Evolutionary conservation across 2,797 vertebrate genomes (phyloP).

Genomic region (Schizopygopsis malacanthus): DNA sequence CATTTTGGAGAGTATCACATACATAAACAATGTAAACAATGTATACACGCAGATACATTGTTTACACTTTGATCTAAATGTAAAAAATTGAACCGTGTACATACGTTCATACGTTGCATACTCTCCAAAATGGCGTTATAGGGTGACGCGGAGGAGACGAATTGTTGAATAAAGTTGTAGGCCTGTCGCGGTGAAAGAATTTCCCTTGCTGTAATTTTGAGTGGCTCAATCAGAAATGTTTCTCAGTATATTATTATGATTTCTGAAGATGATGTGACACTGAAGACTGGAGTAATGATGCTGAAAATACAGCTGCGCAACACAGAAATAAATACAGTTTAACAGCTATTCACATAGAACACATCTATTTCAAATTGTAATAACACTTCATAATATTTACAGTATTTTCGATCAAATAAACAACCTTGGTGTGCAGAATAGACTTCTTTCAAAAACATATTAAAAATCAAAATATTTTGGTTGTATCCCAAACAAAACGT

Average conservation of each 20-base stretch:
- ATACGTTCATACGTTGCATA: no score
- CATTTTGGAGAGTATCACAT: no score
- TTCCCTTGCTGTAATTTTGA: no score
- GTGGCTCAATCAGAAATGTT: background rate
- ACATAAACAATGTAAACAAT: no score
- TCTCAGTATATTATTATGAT: no score
- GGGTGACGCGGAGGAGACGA: no score
- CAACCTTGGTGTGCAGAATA: background rate
- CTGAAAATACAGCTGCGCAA: background rate
- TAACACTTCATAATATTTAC: background rate
- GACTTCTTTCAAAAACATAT: background rate
- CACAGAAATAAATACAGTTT: background rate
- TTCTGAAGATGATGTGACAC: background rate
- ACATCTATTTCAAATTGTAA: background rate
- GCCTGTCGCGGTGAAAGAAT: no score
- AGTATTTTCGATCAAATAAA: background rate
- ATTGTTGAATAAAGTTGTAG: no score
- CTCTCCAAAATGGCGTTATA: no score
- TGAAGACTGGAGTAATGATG: background rate
- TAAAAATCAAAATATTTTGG: background rate
- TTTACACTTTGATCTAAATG: no score
- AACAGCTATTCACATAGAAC: background rate
- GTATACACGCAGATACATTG: no score
- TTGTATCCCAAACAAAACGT: background rate
- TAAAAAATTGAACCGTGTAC: no score